phyloP scores from a whole-genome alignment of 2,888 invertebrate genomes.

The Baronia brevicornis region DNA sequence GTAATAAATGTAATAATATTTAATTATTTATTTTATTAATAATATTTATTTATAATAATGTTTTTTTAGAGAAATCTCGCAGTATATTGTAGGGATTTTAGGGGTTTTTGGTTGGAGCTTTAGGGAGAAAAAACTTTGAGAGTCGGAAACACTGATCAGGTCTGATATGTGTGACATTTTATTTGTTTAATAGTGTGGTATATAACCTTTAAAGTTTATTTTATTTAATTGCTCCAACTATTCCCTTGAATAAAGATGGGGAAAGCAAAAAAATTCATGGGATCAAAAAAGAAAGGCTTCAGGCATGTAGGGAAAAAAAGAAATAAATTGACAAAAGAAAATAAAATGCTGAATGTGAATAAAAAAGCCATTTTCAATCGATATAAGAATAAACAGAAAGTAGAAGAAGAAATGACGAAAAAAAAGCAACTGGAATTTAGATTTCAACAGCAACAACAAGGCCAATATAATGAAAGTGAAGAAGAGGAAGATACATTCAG shows the following conservation, averaged over 20 bases:
- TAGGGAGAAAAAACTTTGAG: too few species aligned
- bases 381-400: conserved; percentile 63
- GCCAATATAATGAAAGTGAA: conserved; percentile 66
- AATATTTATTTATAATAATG: too few species aligned
- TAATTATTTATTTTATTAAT: too few species aligned
- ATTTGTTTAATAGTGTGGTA: too few species aligned
- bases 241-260: conserved; percentile 30
- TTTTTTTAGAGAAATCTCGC: too few species aligned
- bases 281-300: conserved; percentile 38
- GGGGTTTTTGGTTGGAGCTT: too few species aligned
- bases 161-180: too few species aligned
- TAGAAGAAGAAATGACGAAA: conserved; percentile 63
- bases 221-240: too few species aligned
- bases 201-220: too few species aligned
- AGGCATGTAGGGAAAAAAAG: conserved; percentile 40
- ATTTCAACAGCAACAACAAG: conserved; percentile 42
- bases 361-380: conserved; percentile 66
- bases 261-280: conserved; percentile 38
- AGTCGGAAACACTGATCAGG: too few species aligned
- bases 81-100: too few species aligned
- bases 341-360: conserved; percentile 40
- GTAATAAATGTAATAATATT: too few species aligned
- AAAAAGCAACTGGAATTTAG: conserved; percentile 52
- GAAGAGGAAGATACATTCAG: conserved; percentile 66
- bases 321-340: conserved; percentile 36